Conservation (phyloP, 2,888 invertebrate genomes). For the Dynastes hyllus region DNA sequence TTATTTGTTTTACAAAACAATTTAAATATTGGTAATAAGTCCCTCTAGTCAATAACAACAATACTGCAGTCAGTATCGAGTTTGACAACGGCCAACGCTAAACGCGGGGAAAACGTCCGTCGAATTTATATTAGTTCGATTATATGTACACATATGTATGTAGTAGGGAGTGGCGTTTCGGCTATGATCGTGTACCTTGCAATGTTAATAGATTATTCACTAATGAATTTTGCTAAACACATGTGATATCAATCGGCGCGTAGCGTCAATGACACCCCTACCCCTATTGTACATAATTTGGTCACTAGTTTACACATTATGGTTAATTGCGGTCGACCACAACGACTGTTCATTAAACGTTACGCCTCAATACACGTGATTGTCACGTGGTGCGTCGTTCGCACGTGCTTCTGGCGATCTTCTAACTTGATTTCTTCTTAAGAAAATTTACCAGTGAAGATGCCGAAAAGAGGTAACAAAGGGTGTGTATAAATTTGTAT, state of each 20-base stretch:
- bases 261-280: slow-evolving; percentile 69
- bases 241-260: slow-evolving; percentile 69
- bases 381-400: slow-evolving; percentile 63
- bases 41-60: slow-evolving; percentile 40
- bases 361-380: slow-evolving; percentile 69
- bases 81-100: slow-evolving; percentile 3
- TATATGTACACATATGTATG: background rate
- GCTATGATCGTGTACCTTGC: slow-evolving; percentile 52
- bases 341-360: slow-evolving; percentile 71
- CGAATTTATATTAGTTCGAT: slow-evolving; percentile 45
- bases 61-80: slow-evolving; percentile 9
- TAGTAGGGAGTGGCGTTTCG: slow-evolving; percentile 36
- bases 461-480: no score
- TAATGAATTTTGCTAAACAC: slow-evolving; percentile 68
- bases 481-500: background rate
- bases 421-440: slow-evolving; percentile 18
- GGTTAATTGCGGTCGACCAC: slow-evolving; percentile 72
- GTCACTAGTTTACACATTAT: slow-evolving; percentile 73
- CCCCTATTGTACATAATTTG: slow-evolving; percentile 70
- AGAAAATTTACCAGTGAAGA: background rate
- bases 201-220: slow-evolving; percentile 62
- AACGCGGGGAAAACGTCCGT: slow-evolving; percentile 31
- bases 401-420: slow-evolving; percentile 32
- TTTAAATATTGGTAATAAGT: slow-evolving; percentile 48
- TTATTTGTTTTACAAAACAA: slow-evolving; percentile 49